phyloP scores from a whole-genome alignment of 2,797 vertebrate genomes.

The Lophius americanus region DNA sequence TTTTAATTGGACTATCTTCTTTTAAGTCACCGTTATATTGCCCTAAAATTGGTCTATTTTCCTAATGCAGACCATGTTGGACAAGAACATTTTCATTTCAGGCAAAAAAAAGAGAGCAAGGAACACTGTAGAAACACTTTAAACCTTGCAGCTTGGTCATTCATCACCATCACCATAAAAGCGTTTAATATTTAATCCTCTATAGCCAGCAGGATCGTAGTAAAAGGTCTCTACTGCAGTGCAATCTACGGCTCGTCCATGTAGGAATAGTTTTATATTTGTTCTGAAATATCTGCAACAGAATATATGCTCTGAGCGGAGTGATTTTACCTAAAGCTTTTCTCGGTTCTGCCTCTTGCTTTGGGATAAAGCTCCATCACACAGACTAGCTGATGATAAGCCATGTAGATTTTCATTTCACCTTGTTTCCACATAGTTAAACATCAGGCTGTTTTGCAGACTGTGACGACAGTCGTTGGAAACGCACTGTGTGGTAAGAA shows the following conservation, averaged over 20 bases:
- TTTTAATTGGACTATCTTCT: too few relatives aligned
- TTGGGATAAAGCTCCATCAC: slow-evolving; percentile 22
- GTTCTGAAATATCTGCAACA: slow-evolving; percentile 6
- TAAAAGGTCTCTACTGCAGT: not conserved
- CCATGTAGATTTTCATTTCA: slow-evolving; percentile 19
- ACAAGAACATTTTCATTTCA: too few relatives aligned
- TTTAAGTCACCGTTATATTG: too few relatives aligned
- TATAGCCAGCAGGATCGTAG: not conserved
- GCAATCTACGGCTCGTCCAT: not conserved
- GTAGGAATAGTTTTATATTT: not conserved
- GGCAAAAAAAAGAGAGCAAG: too few relatives aligned
- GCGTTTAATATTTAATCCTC: not conserved
- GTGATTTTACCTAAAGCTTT: slow-evolving; percentile 18
- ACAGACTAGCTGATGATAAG: slow-evolving; percentile 6
- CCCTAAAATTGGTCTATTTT: too few relatives aligned
- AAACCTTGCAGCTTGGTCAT: too few relatives aligned
- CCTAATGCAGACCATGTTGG: too few relatives aligned
- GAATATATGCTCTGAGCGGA: slow-evolving; percentile 7
- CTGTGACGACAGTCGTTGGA: not conserved
- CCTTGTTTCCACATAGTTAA: slow-evolving; percentile 27
- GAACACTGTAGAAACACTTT: too few relatives aligned
- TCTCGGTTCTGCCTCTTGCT: slow-evolving; percentile 17
- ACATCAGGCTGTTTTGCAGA: not conserved
- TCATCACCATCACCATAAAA: too few relatives aligned
- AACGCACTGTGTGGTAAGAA: not conserved